These are phyloP conservation scores for Drosophila jambulina DNA, from an alignment of 1,140 invertebrate genomes.

Conservation along the genomic window DNA sequence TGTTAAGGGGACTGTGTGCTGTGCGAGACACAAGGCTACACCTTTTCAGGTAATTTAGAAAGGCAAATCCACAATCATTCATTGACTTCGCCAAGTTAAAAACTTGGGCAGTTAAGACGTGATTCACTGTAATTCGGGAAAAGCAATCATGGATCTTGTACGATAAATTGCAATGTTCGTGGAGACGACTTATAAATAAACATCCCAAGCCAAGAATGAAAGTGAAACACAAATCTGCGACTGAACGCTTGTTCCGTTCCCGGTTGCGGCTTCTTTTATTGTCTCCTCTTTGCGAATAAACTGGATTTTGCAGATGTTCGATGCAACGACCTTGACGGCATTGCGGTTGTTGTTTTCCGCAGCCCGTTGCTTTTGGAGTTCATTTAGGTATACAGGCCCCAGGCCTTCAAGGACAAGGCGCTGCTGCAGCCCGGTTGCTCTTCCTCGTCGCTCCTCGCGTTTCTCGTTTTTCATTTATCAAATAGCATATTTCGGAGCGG, in stretches of 20 bases:
- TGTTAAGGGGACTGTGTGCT: background rate
- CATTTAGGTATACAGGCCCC: slow-evolving; percentile 17
- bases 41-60: slow-evolving; percentile 47
- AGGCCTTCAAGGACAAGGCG: slow-evolving; percentile 44
- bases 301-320: slow-evolving; percentile 66
- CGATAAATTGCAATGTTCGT: slow-evolving; percentile 20
- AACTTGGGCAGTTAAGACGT: background rate
- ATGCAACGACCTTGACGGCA: slow-evolving; percentile 55
- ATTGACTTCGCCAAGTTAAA: slow-evolving; percentile 1
- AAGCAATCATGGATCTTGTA: background rate
- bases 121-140: slow-evolving; percentile 12
- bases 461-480: slow-evolving; percentile 30
- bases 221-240: slow-evolving; percentile 15
- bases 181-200: slow-evolving; percentile 12
- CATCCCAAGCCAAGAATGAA: slow-evolving; percentile 19
- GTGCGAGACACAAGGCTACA: slow-evolving; percentile 42
- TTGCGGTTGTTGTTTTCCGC: slow-evolving; percentile 34
- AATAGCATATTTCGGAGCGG: slow-evolving; percentile 45
- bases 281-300: slow-evolving; percentile 48
- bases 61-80: slow-evolving; percentile 41
- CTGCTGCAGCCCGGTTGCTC: slow-evolving; percentile 1
- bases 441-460: slow-evolving; percentile 11
- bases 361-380: slow-evolving; percentile 3
- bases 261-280: slow-evolving; percentile 27
- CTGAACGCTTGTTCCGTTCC: background rate